These are phyloP conservation scores for Hystrix cristata DNA, from an alignment of 2,113 vertebrate genomes.

Conservation along the genomic window DNA sequence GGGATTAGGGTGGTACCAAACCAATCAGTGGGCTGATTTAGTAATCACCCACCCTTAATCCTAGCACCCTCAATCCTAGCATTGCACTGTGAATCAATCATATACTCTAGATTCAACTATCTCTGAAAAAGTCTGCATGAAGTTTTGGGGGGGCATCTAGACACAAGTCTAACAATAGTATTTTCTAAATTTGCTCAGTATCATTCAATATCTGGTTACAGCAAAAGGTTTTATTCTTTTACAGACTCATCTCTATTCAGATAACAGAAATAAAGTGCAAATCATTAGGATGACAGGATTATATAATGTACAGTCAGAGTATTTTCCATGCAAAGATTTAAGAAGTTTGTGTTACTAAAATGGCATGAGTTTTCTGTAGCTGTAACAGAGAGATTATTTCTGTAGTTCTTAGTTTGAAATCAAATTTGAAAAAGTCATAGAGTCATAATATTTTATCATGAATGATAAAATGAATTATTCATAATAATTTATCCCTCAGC, in stretches of 20 bases:
- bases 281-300: not conserved
- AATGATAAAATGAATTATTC: too few species aligned
- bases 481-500: not conserved
- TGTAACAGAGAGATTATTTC: not conserved
- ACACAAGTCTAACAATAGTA: not conserved
- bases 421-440: not conserved
- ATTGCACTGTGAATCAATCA: too few species aligned
- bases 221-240: slow-evolving; percentile 37
- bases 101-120: too few species aligned
- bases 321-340: slow-evolving; percentile 17
- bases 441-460: too few species aligned
- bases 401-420: slow-evolving; percentile 12
- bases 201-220: not conserved
- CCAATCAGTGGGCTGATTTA: too few species aligned
- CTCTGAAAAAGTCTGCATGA: too few species aligned
- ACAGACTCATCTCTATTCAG: not conserved
- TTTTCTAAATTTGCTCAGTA: slow-evolving; percentile 22
- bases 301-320: not conserved
- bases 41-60: too few species aligned
- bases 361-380: not conserved
- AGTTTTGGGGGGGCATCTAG: too few species aligned
- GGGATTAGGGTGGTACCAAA: too few species aligned
- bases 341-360: slow-evolving; percentile 10
- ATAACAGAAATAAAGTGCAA: not conserved
- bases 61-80: too few species aligned